Conservation (phyloP, 1,140 invertebrate genomes). For the Drusus annulatus region DNA sequence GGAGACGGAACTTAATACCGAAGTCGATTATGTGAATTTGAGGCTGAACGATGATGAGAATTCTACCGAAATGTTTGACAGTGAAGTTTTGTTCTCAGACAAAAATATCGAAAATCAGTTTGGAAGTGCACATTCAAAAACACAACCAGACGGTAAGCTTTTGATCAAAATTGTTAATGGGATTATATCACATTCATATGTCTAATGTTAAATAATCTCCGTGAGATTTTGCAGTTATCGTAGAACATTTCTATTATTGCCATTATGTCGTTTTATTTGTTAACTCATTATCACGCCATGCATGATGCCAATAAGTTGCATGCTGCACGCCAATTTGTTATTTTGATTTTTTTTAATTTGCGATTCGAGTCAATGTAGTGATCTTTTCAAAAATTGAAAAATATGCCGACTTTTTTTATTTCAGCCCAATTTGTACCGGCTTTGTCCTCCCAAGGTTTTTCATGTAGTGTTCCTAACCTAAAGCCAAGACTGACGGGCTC, state of each 20-base stretch:
- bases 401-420: too few species aligned
- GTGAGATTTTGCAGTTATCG: too few species aligned
- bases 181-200: too few species aligned
- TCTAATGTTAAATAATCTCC: too few species aligned
- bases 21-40: background rate
- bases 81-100: background rate
- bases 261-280: too few species aligned
- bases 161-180: background rate
- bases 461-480: conserved; percentile 56
- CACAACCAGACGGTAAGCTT: conserved; percentile 11
- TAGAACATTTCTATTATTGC: too few species aligned
- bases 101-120: background rate
- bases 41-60: background rate
- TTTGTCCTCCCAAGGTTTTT: conserved; percentile 18
- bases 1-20: background rate
- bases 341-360: too few species aligned
- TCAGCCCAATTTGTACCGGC: background rate
- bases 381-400: too few species aligned
- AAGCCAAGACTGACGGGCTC: conserved; percentile 73
- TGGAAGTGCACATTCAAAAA: background rate
- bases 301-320: too few species aligned
- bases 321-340: too few species aligned
- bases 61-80: conserved; percentile 7
- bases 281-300: too few species aligned
- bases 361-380: too few species aligned